Evolutionary conservation across 1,140 invertebrate species (phyloP), one percentile per base, ranked within the genome.

Genomic region (Drosophila melanica): DNA sequence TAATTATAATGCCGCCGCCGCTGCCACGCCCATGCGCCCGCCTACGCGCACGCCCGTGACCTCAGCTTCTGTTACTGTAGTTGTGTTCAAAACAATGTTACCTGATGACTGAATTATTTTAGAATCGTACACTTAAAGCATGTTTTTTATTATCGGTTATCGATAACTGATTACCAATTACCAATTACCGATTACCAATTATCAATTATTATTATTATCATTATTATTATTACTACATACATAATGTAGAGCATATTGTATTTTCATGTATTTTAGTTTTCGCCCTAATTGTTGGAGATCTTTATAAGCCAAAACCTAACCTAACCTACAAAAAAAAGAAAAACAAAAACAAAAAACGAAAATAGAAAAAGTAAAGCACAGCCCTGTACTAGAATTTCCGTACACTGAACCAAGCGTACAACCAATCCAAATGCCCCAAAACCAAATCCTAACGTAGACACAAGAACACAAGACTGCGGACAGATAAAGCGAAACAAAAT

Each of bases 11-110:
- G 60, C 51, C 47, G 62, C 59, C 63, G 64, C 77, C 63, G 68
- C 78, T 62, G 63, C 79, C 69, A 54, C 71, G 57, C 71, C 72
- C 65, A 66, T 66, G 69, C 58, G 48, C 50, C 39, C 64, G 48
- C 48, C 66, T 45, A 72, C 60, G 64, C 69, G 68, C 75, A 72
- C 74, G 70, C 81, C 81, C 66, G 70, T 77, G 65, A 72, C 90
- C 76, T 78, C 91, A 81, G 87, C 91, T 80, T 87, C 90, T 87
- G 91, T 92, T 90, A 92, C 91, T 90, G 91, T 92, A 91, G 91
- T 92, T 91, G 91, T 92, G 80, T 92, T 92, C 84, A 91, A 92
- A 92, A 92, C 91, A 92, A 90, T 92, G 91, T 92, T 92, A 92
- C 91, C 91, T 92, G 91, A 92, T 87, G 91, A 92, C 90, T 92